Base-by-base conservation (phyloP, 2,888 invertebrate genomes). In the Apoda limacodes region DNA sequence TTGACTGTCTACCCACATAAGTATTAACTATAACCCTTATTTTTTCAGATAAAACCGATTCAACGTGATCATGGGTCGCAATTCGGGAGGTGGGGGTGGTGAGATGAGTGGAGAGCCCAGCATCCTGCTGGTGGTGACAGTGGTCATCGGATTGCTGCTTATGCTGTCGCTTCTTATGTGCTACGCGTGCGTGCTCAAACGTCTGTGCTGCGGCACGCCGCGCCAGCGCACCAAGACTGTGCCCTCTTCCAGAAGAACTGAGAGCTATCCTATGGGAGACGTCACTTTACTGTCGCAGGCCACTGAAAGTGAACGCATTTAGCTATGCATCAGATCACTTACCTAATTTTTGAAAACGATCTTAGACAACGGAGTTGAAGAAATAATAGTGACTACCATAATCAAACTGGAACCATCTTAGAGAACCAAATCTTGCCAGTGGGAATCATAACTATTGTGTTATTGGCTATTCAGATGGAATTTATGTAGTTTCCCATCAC, bases 81-180 rank as follows among this genome's bases (percentile, higher is more conserved):
- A 63, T 33, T 60, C 64, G 9, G 52, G 55, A 28, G 56, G 56
- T 12, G 57, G 63, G 20, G 56, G 56, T 12, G 57, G 63, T 20
- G 81, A 81, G 27, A 64, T 82, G 52, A 83, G 83, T 51, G 83
- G 83, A 39, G 83, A 84, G 58, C 66, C 85, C 26, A 81, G 84
- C 41, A 70, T 86, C 40, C 68, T 85, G 4, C 65, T 86, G 23
- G 82, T 85, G 2, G 76, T 86, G 27, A 83, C 86, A 3, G 81
- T 86, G 23, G 67, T 83, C 23, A 78, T 86, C 15, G 85, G 85
- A 5, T 68, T 85, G 21, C 60, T 85, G 4, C 71, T 85, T 6
- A 85, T 87, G 75, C 75, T 85, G 25, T 83, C 84, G 0, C 55
- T 88, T n/a, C 69, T 88, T 1, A 74, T 85, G 55, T 88, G 87